Evolutionary conservation across 2,888 invertebrate genomes (phyloP), one percentile per base, ranked within the genome.

Genomic region (Noctua fimbriata): DNA sequence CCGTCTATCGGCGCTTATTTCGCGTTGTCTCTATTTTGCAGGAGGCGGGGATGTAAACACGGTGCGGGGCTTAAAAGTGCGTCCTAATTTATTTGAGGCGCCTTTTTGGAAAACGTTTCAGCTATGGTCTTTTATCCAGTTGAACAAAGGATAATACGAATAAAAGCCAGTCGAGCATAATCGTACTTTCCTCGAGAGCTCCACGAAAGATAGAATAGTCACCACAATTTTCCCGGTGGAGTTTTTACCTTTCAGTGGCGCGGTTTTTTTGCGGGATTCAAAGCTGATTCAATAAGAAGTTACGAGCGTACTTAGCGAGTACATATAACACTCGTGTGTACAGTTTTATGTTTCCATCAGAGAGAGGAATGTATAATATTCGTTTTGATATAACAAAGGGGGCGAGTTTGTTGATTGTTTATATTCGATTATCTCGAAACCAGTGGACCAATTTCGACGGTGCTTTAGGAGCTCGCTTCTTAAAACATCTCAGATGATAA

Each of bases 91-190:
- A 95, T 95, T 93, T 94, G 92, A 93, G 92, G 88, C 93, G 93
- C 93, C 92, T 94, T 94, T 95, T 94, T 89, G 92, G 92, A 93
- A 95, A 94, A 92, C 93, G 93, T 92, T 94, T 94, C 92, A 91
- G 90, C 93, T 92, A 92, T 93, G 93, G 93, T 94, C 93, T 93
- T 94, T 94, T 93, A 95, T 95, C 93, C 94, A 93, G 93, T 94
- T 92, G 94, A 95, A 94, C 94, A 95, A 94, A 95, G 95, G 94
- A 95, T 94, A 95, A 94, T 94, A 94, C 94, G 94, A 94, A 94
- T 94, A 93, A 94, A 94, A 94, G 93, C 93, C 94, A 95, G 94
- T 94, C 93, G 92, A 94, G 94, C 94, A 94, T 95, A 95, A 95
- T 94, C 94, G 94, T 93, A 93, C 93, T 93, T 92, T 91, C 91